Base-by-base conservation (phyloP, 2,888 invertebrate species). In the Odontocolon sp. region DNA sequence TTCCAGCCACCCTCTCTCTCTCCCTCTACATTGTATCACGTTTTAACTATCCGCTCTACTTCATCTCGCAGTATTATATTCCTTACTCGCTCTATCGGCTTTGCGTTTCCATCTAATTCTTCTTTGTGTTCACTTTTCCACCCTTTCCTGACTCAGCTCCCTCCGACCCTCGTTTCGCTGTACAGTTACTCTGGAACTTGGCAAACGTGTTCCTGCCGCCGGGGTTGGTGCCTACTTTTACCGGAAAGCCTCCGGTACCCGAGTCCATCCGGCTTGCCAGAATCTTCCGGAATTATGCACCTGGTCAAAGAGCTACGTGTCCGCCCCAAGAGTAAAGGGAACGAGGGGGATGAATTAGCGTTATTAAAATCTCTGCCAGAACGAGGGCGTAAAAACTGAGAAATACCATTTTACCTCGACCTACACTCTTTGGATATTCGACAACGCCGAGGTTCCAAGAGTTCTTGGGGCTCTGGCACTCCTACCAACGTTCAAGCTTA, bases 261-360 rank as follows among this genome's bases (percentile, higher is more conserved):
- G 6, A n/a, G 54, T 36, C 50, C 26, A 64, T 54, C 68, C 45
- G 47, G 70, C 56, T 64, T 70, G 74, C 74, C 73, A 67, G 66
- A 70, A 74, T 70, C 59, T 61, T 21, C 74, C 56, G 59, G 74
- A 78, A 75, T 74, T 70, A 78, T 74, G 70, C 69, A 69, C 61
- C 77, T 77, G 74, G 74, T 77, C 74, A 74, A 77, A 77, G 69
- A 47, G 64, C 28, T 42, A 40, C 45, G 40, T 64, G 64, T 40
- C 56, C 23, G 28, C 54, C 67, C 14, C 26, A 31, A 18, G 40
- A 38, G 38, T 21, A 47, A 16, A 42, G 21, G 18, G 9, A 3
- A 2, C 16, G 38, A 42, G 67, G 16, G 50, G 50, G 61, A 50
- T 67, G 69, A 66, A 74, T 77, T 77, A 77, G 66, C 64, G 74